Evolutionary conservation across 2,888 invertebrate genomes (phyloP).

Genomic region (Cheilosia impressa): DNA sequence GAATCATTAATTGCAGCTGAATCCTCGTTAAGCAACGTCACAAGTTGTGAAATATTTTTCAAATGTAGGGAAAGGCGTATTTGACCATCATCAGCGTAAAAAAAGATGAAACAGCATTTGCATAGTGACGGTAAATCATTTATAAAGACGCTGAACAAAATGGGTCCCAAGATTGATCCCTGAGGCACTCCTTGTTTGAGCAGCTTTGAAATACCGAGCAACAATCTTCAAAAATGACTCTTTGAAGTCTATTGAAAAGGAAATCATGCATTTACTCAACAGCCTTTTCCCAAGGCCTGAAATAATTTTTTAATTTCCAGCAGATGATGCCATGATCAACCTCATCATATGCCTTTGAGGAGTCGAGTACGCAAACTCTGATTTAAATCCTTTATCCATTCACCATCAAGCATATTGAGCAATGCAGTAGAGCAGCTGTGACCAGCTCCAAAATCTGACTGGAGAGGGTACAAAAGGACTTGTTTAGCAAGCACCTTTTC

Average conservation of each 20-base stretch:
- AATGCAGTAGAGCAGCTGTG: too few species aligned
- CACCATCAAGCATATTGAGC: too few species aligned
- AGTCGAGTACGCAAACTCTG: neutral
- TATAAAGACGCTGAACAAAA: neutral
- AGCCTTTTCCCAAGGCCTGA: too few species aligned
- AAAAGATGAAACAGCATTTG: neutral
- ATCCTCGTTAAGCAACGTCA: neutral
- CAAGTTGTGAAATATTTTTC: neutral
- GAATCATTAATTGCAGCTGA: neutral
- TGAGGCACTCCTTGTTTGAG: neutral
- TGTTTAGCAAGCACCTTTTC: too few species aligned
- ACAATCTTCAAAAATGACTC: neutral
- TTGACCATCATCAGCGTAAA: neutral
- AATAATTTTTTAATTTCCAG: neutral
- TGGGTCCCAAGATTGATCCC: neutral
- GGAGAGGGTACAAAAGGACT: too few species aligned
- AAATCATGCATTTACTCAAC: too few species aligned
- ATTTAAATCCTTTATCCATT: neutral
- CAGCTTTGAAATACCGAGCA: neutral
- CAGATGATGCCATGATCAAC: too few species aligned
- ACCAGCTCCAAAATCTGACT: too few species aligned
- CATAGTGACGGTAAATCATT: neutral
- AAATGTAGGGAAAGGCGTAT: neutral
- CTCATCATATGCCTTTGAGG: neutral
- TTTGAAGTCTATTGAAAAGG: too few species aligned